These are phyloP conservation scores for Acrossocheilus fasciatus DNA, from an alignment of 2,797 vertebrate genomes.

Conservation along the genomic window DNA sequence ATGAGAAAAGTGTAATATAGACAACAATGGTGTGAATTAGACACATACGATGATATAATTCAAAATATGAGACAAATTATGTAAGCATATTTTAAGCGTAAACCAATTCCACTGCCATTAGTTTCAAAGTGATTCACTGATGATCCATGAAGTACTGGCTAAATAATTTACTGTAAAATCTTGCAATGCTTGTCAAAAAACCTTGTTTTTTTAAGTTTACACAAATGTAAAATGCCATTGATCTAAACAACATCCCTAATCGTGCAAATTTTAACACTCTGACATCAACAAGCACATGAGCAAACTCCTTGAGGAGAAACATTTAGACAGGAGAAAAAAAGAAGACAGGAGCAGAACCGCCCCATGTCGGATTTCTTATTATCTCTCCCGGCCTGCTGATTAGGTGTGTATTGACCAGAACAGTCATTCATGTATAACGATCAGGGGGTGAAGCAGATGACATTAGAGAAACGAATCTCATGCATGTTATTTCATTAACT, in stretches of 20 bases:
- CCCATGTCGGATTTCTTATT: slow-evolving; percentile 60
- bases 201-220: not conserved
- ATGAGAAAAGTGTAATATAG: not conserved
- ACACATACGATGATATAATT: not conserved
- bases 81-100: not conserved
- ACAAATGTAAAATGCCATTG: slow-evolving; percentile 4
- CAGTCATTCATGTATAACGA: slow-evolving; percentile 62
- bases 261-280: not conserved
- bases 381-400: slow-evolving; percentile 67
- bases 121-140: slow-evolving; percentile 16
- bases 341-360: slow-evolving; percentile 37
- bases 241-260: not conserved
- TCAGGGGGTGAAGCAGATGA: slow-evolving; percentile 69
- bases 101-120: slow-evolving; percentile 1
- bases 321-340: slow-evolving; percentile 25
- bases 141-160: not conserved
- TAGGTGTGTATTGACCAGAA: slow-evolving; percentile 69
- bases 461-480: slow-evolving; percentile 69
- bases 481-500: slow-evolving; percentile 55
- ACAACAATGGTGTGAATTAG: not conserved
- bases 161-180: not conserved
- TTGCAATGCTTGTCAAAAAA: slow-evolving; percentile 8
- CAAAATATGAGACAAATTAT: not conserved
- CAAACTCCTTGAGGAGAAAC: slow-evolving; percentile 50
- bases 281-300: not conserved